These are phyloP conservation scores for Andrena bicolor DNA, from an alignment of 2,888 invertebrate genomes.

Conservation along the genomic window DNA sequence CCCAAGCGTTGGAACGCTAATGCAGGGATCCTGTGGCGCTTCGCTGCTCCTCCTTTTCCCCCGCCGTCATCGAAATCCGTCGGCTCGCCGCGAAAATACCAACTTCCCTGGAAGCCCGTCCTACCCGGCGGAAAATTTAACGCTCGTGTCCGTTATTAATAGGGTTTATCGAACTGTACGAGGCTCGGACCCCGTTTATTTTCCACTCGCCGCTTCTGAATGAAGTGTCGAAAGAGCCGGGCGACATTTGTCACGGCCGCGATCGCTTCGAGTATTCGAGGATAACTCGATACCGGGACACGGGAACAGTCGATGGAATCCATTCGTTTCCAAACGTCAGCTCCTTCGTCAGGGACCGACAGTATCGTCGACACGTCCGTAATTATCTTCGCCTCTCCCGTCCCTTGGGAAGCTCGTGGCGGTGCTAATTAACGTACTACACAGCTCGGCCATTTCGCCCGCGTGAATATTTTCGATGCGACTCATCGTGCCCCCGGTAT, in stretches of 20 bases:
- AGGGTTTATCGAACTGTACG: conserved; percentile 31
- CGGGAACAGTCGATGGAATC: conserved; percentile 62
- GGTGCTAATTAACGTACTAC: conserved; percentile 69
- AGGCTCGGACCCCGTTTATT: conserved; percentile 9
- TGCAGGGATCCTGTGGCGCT: not conserved
- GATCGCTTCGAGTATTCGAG: conserved; percentile 48
- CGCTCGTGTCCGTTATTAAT: conserved; percentile 22
- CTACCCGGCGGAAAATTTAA: conserved; percentile 2
- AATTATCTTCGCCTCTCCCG: conserved; percentile 69
- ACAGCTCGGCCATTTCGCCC: conserved; percentile 69
- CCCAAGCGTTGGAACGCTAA: not conserved
- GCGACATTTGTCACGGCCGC: conserved; percentile 52
- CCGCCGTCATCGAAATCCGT: not conserved
- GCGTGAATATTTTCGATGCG: conserved; percentile 65
- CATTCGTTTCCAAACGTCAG: conserved; percentile 71
- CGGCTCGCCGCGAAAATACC: not conserved
- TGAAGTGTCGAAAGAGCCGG: conserved; percentile 44
- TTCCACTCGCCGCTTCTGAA: not conserved
- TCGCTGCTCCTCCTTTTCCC: not conserved
- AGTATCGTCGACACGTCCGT: conserved; percentile 72
- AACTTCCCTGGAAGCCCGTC: not conserved
- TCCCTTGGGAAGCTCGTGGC: conserved; percentile 69
- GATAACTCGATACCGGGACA: conserved; percentile 54
- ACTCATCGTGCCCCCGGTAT: conserved; percentile 39
- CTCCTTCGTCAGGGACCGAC: conserved; percentile 71